phyloP scores from a whole-genome alignment of 2,797 vertebrate genomes.

The Oophaga sylvatica region DNA sequence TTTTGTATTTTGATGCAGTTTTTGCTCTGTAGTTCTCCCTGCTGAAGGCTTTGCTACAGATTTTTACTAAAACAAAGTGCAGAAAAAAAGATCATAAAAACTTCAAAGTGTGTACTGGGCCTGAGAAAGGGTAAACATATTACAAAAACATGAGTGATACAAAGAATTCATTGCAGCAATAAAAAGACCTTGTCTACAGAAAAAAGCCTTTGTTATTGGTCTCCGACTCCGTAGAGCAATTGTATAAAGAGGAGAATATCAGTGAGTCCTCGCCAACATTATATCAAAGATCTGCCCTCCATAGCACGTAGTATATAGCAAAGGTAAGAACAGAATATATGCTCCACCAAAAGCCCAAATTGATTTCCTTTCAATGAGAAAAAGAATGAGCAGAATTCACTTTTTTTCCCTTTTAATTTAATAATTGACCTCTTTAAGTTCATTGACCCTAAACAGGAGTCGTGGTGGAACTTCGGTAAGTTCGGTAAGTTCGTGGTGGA shows the following conservation, averaged over 20 bases:
- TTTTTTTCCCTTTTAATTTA: background rate
- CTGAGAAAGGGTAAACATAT: no score
- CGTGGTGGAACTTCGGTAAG: background rate
- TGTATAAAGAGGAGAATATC: background rate
- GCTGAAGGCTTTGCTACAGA: no score
- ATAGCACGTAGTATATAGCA: background rate
- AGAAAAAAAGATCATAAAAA: no score
- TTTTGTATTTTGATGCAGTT: no score
- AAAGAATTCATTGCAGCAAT: no score
- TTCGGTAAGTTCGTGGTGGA: background rate
- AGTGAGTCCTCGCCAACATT: no score
- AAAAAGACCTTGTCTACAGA: no score
- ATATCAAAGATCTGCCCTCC: background rate
- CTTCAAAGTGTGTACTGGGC: no score
- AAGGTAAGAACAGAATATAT: background rate
- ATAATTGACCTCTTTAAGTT: background rate
- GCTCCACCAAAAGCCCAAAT: background rate
- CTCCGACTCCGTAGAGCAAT: background rate
- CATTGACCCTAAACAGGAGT: background rate
- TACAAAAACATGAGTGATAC: no score
- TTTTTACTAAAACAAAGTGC: no score
- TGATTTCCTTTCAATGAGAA: background rate
- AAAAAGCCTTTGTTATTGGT: no score
- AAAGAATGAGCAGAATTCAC: background rate
- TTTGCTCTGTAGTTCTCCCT: no score